phyloP scores from a whole-genome alignment of 2,888 invertebrate genomes.

The Meiosimyza platycephala region DNA sequence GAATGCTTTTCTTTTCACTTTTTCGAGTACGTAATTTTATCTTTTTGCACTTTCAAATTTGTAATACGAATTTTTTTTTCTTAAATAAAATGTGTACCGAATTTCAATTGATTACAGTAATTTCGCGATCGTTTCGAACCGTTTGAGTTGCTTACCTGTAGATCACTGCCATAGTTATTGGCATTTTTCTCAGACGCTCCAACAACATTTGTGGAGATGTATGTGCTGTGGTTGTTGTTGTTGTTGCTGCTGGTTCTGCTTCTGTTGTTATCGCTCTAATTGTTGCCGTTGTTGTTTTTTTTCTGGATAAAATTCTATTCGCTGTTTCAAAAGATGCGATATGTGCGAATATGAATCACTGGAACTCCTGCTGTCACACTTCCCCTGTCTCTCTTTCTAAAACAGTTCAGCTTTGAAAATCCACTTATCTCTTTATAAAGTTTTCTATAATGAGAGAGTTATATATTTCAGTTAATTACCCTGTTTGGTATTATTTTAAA shows the following conservation, averaged over 20 bases:
- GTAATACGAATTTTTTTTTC: not conserved
- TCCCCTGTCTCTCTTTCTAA: conserved; percentile 12
- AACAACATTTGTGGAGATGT: conserved; percentile 29
- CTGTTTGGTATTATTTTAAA: conserved; percentile 23
- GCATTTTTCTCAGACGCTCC: conserved; percentile 37
- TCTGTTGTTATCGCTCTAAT: conserved; percentile 47
- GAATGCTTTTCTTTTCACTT: not conserved
- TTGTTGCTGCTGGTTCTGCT: conserved; percentile 41
- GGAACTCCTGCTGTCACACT: not conserved
- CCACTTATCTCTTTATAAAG: conserved; percentile 2
- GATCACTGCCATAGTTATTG: conserved; percentile 56
- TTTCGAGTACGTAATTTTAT: conserved; percentile 4
- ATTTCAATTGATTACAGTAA: not conserved
- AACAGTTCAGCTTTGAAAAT: not conserved
- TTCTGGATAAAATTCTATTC: conserved; percentile 29
- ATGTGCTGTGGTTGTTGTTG: conserved; percentile 34
- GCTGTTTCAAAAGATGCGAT: not conserved
- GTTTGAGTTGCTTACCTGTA: conserved; percentile 55
- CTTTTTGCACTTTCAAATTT: conserved; percentile 18
- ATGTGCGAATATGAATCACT: conserved; percentile 20
- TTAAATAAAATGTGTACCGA: not conserved
- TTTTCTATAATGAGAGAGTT: conserved; percentile 17
- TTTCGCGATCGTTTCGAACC: conserved; percentile 13
- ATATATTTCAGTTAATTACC: conserved; percentile 22
- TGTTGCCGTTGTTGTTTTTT: conserved; percentile 27